Conservation (phyloP, 2,888 invertebrate genomes). For the Pheosia tremula region DNA sequence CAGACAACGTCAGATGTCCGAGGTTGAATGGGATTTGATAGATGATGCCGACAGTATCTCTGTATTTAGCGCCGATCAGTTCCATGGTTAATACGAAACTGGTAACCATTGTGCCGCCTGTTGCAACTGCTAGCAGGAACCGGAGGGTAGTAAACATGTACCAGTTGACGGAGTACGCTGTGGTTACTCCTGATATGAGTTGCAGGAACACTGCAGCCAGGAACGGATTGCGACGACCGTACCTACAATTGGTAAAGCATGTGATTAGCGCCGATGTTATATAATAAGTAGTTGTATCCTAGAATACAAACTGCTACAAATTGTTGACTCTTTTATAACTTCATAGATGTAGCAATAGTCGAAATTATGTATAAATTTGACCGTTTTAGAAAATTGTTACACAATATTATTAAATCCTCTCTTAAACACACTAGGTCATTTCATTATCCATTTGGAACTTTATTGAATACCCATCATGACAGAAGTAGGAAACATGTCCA, state of each 20-base stretch:
- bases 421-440: neutral
- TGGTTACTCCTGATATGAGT: constrained; percentile 87
- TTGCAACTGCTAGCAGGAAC: constrained; percentile 89
- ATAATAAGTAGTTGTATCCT: neutral
- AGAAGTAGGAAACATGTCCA: constrained; percentile 11
- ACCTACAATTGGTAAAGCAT: constrained; percentile 77
- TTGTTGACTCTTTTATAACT: too few species aligned
- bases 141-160: constrained; percentile 87
- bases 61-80: constrained; percentile 84
- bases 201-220: constrained; percentile 90
- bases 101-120: constrained; percentile 93
- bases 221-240: constrained; percentile 90
- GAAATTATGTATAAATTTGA: too few species aligned
- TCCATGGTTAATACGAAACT: constrained; percentile 89
- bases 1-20: constrained; percentile 86
- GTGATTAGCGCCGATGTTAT: neutral
- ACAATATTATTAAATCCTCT: neutral
- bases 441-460: neutral
- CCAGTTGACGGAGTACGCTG: constrained; percentile 88
- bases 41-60: constrained; percentile 89
- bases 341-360: too few species aligned
- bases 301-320: too few species aligned
- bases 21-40: constrained; percentile 88
- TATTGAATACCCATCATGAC: neutral
- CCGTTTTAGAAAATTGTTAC: too few species aligned